Evolutionary conservation across 2,113 vertebrate species (phyloP).

Genomic region (Riparia riparia): DNA sequence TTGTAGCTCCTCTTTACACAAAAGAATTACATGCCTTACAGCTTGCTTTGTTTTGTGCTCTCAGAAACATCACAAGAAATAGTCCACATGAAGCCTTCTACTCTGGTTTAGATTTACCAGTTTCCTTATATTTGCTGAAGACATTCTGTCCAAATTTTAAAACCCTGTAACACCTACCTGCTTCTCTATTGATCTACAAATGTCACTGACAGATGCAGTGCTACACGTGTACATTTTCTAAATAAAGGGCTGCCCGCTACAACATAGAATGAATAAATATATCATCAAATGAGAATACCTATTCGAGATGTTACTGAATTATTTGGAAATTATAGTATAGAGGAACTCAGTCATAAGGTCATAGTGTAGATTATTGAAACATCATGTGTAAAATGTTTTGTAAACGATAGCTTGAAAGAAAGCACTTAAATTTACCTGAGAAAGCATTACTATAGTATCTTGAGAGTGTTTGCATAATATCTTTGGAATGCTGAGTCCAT

Average conservation of each 20-base stretch:
- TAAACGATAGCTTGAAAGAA: not conserved
- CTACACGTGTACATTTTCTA: not conserved
- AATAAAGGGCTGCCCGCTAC: not conserved
- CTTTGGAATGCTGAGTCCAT: conserved; percentile 98
- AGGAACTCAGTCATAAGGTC: not conserved
- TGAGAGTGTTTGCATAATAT: conserved; percentile 97
- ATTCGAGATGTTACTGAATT: not conserved
- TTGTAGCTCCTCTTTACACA: not conserved
- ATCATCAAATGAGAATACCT: not conserved
- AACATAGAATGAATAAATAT: not conserved
- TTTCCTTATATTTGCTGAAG: not conserved
- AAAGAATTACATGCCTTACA: not conserved
- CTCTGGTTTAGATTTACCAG: not conserved
- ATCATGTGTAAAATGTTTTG: not conserved
- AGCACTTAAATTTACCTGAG: conserved; percentile 82
- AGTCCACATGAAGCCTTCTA: not conserved
- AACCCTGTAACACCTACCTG: not conserved
- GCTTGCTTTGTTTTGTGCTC: not conserved
- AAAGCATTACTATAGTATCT: conserved; percentile 98
- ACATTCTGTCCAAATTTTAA: not conserved
- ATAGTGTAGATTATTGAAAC: not conserved
- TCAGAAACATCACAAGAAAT: not conserved
- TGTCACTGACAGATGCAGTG: not conserved
- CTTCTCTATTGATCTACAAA: not conserved
- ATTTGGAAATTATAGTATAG: not conserved